Conservation (phyloP, 2,888 invertebrate species). For the Acrobasis consociella region DNA sequence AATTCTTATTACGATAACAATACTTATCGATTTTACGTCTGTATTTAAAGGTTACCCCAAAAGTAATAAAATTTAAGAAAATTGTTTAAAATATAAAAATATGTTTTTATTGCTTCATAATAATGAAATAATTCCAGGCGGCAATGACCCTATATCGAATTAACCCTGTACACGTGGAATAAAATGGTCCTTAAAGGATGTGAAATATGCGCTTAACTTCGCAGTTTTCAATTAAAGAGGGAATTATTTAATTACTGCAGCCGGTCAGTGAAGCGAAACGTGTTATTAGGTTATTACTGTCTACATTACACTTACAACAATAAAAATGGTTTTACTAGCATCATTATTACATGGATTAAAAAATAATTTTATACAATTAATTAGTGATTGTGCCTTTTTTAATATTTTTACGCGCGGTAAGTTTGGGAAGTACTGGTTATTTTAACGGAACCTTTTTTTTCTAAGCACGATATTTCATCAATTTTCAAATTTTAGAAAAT, state of each 20-base stretch:
- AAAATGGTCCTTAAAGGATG: not conserved
- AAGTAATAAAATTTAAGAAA: not conserved
- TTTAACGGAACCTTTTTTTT: no score
- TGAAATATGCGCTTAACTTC: not conserved
- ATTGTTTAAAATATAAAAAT: not conserved
- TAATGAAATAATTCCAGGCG: not conserved
- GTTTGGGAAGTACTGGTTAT: no score
- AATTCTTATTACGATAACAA: not conserved
- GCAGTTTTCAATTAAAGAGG: constrained; percentile 1
- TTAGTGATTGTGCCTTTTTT: no score
- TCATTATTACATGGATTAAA: not conserved
- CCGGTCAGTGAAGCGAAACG: not conserved
- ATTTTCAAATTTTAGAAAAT: no score
- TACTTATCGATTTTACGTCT: not conserved
- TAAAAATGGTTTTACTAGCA: not conserved
- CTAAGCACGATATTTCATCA: no score
- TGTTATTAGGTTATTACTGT: constrained; percentile 4
- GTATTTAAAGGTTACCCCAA: constrained; percentile 1
- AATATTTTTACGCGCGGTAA: no score
- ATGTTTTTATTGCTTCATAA: not conserved
- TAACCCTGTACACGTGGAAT: not conserved
- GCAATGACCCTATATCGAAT: not conserved
- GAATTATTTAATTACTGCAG: constrained; percentile 13
- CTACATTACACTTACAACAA: not conserved
- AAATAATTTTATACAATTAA: not conserved